Evolutionary conservation across 2,888 invertebrate genomes (phyloP), one percentile per base, ranked within the genome.

Genomic region (Phortica okadai): DNA sequence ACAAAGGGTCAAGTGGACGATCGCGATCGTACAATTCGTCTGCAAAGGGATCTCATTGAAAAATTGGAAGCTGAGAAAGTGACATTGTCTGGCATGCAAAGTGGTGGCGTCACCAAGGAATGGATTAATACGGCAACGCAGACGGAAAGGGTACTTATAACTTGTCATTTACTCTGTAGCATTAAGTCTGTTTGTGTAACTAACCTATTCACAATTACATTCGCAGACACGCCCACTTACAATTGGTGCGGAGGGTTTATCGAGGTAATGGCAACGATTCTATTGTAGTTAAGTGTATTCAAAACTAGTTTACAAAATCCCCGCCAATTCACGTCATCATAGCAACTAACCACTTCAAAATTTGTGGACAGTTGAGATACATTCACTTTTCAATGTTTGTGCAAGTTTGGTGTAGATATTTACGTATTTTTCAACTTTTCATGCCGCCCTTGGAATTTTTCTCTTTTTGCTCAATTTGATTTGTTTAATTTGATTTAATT

Each of bases 1-100:
- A 6, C 21, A 6, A 25, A 95, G 93, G 94, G 96, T 87, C 97
- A 97, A 93, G 92, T 97, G 88, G 97, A 97, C 90, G 97, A 97
- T 91, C 95, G 95, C 88, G 97, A 97, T 91, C 94, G 95, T 82
- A 94, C 95, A 88, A 96, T 97, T 91, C 94, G 95, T 89, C 93
- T 95, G 89, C 93, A 97, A 90, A 96, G 96, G 92, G 94, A 95
- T 88, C 94, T 95, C 91, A 94, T 96, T 93, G 93, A 93, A 88
- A 93, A 94, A 89, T 92, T 91, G 77, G 91, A 91, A 86, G 88
- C 89, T 69, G 91, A 91, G 84, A 90, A 78, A 82, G 86, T 83
- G 77, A 56, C 86, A 85, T 79, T 80, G 75, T 8, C 54, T 4
- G 42, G 42, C 44, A 8, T 25, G 21, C 44, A 21, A 21, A 72